Evolutionary conservation across 2,797 vertebrate genomes (phyloP).

Genomic region (Botia kubotai): DNA sequence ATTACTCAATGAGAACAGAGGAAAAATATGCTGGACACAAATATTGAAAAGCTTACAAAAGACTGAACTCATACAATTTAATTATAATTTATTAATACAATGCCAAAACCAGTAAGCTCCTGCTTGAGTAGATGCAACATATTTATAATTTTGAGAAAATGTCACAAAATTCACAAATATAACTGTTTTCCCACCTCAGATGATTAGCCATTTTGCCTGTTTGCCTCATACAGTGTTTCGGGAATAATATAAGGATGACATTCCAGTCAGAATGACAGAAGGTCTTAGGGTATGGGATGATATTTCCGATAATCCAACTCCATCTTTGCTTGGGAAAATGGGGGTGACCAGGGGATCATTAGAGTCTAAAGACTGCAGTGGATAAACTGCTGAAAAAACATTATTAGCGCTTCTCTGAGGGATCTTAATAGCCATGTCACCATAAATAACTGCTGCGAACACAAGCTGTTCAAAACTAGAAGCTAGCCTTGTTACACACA

Average conservation of each 20-base stretch:
- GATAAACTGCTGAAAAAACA: constrained; percentile 53
- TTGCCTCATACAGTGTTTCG: constrained; percentile 34
- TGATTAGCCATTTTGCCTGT: constrained; percentile 10
- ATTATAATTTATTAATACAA: too few species aligned
- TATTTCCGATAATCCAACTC: constrained; percentile 54
- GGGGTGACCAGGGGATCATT: constrained; percentile 59
- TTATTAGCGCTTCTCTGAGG: constrained; percentile 56
- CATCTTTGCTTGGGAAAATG: constrained; percentile 56
- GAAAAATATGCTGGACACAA: background rate
- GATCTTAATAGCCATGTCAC: constrained; percentile 56
- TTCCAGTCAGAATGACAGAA: constrained; percentile 51
- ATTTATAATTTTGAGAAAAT: constrained; percentile 32
- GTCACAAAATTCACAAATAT: constrained; percentile 31
- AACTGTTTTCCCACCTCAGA: background rate
- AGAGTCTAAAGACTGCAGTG: constrained; percentile 53
- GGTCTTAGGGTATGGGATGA: constrained; percentile 49
- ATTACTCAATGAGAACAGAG: background rate
- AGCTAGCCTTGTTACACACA: constrained; percentile 36
- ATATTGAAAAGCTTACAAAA: constrained; percentile 29
- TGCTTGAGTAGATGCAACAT: constrained; percentile 19
- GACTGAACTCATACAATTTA: constrained; percentile 18
- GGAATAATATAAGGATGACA: constrained; percentile 42
- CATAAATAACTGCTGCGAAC: constrained; percentile 52
- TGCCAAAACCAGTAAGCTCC: constrained; percentile 1
- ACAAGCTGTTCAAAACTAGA: constrained; percentile 43